Percentiles rank a stretch among this genome's conserved stretches.
Evolutionary conservation across 1,140 invertebrate species (phyloP).

Genomic region (Andricus grossulariae): DNA sequence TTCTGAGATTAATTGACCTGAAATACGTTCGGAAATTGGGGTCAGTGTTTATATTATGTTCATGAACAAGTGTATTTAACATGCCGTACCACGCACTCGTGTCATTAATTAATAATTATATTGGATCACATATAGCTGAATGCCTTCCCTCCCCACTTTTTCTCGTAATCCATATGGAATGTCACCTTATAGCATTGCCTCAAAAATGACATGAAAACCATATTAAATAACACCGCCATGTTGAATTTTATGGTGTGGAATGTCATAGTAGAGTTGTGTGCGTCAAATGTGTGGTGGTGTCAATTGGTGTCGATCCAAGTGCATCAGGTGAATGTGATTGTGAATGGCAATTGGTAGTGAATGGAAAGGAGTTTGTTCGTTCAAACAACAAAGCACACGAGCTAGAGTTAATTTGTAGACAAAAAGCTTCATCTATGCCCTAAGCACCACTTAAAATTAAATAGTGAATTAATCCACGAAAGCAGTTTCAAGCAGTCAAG

Average conservation of each 20-base stretch:
- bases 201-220: background rate
- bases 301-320: background rate
- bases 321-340: background rate
- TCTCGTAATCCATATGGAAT: constrained; percentile 19
- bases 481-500: background rate
- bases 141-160: background rate
- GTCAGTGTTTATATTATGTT: background rate
- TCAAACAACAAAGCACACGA: background rate
- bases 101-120: constrained; percentile 26
- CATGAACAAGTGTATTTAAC: background rate
- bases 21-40: background rate
- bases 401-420: background rate
- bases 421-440: background rate
- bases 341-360: constrained; percentile 10
- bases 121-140: background rate
- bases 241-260: constrained; percentile 23
- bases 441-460: background rate
- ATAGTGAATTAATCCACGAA: background rate
- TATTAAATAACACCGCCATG: background rate
- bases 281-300: background rate
- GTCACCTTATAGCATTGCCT: background rate
- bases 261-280: background rate
- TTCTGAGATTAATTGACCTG: background rate
- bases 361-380: constrained; percentile 6
- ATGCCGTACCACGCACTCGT: background rate